A percentile compares a stretch with the other conserved stretches of the same genome.
These are phyloP conservation scores for Apeira syringaria DNA, from an alignment of 2,888 invertebrate species.

Conservation along the genomic window DNA sequence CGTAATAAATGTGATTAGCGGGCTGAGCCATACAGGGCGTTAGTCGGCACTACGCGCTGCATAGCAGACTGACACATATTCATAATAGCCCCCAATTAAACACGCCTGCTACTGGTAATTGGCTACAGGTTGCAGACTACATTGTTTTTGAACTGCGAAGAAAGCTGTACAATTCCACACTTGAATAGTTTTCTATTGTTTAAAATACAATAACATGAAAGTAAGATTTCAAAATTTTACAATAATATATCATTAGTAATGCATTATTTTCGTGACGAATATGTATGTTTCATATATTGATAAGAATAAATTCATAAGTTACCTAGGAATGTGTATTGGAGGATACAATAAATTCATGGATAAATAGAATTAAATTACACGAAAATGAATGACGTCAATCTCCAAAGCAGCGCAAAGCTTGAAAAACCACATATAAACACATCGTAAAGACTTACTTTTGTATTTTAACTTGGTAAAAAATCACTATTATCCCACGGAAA, in stretches of 20 bases:
- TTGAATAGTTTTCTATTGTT: conserved; percentile 37
- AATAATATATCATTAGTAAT: conserved; percentile 14
- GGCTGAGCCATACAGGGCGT: conserved; percentile 56
- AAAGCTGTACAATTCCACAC: conserved; percentile 14
- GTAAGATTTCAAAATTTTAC: conserved; percentile 26
- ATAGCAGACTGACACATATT: conserved; percentile 69
- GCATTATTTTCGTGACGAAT: conserved; percentile 2
- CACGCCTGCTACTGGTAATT: conserved; percentile 48
- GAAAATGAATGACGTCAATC: conserved; percentile 75
- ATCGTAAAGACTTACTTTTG: conserved; percentile 24
- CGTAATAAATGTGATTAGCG: conserved; percentile 42
- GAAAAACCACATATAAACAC: conserved; percentile 12
- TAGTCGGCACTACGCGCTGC: conserved; percentile 35
- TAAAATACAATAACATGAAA: conserved; percentile 49
- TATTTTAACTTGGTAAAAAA: conserved; percentile 24
- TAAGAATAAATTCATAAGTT: too few species aligned
- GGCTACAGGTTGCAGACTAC: conserved; percentile 24
- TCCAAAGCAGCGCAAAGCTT: conserved; percentile 22
- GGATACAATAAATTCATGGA: conserved; percentile 29
- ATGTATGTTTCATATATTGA: not conserved
- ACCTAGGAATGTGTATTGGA: too few species aligned
- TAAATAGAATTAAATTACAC: conserved; percentile 57
- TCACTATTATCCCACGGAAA: conserved; percentile 23
- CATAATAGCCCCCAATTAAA: conserved; percentile 73
- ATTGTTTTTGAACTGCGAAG: conserved; percentile 18